Evolutionary conservation across 1,140 invertebrate genomes (phyloP).

Genomic region (Thereuonema tuberculata): DNA sequence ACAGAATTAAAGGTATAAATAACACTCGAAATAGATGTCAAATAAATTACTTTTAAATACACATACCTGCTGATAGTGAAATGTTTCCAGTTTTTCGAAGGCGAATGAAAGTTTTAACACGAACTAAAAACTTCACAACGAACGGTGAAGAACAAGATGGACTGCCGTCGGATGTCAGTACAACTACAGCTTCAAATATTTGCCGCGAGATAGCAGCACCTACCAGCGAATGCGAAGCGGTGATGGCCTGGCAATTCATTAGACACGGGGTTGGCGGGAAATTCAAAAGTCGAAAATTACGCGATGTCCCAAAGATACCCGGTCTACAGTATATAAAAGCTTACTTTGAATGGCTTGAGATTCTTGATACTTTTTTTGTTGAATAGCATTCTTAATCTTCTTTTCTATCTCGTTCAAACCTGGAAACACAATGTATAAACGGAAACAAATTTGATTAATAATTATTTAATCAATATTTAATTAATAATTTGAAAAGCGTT

Average conservation of each 20-base stretch:
- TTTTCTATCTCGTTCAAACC: no score
- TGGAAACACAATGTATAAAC: no score
- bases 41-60: not conserved
- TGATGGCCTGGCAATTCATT: not conserved
- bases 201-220: not conserved
- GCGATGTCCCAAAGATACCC: conserved; percentile 1
- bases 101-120: not conserved
- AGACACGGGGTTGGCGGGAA: not conserved
- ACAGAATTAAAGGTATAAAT: not conserved
- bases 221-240: not conserved
- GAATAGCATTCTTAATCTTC: no score
- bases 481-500: no score
- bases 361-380: no score
- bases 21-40: not conserved
- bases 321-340: not conserved
- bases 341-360: not conserved
- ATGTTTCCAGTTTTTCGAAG: not conserved
- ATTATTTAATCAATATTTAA: no score
- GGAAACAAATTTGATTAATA: no score
- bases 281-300: conserved; percentile 1
- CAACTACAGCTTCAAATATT: not conserved
- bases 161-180: not conserved
- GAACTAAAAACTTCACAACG: not conserved
- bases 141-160: not conserved
- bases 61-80: not conserved